Base-by-base conservation (phyloP, 2,797 vertebrate species). In the Varecia variegata region DNA sequence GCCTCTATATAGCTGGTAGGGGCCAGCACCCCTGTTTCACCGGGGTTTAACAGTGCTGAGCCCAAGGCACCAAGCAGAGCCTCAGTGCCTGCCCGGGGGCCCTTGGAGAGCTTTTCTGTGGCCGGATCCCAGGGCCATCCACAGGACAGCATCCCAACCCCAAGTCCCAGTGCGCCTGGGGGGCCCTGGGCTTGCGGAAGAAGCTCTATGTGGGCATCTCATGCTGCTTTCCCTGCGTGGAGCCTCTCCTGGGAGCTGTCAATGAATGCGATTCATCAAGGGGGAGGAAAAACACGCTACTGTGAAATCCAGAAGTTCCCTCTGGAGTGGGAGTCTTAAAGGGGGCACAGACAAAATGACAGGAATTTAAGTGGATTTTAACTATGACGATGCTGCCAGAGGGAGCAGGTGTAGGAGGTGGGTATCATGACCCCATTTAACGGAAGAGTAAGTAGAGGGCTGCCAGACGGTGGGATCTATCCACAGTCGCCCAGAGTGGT, bases 221-320 rank as follows among this genome's bases (percentile, higher is more conserved):
- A 1, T 40, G 52, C 35, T 6, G 5, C 17, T 27, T 77, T 88
- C 68, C 27, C 30, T 40, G 9, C n/a, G 10, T 14, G 11, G 60
- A 43, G 56, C 9, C 12, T 60, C 38, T 81, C 7, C 76, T 54
- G 70, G 90, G 40, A 84, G 80, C 25, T 7, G 0, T 2, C 20
- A 67, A 70, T 7, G 15, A 74, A 89, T 73, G 20, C 43, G n/a
- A 52, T 23, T 35, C 38, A 62, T 54, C 35, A 40, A 50, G 45
- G 25, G 30, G 23, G 32, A 81, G 70, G 73, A 32, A 38, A 76
- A 56, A 3, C 3, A 23, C 0, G 30, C 13, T 20, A 38, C 15
- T 56, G 62, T 20, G n/a, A 88, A 54, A 87, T 43, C 45, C n/a
- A 20, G 58, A 94, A 62, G 47, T 47, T 93, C 18, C 32, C 86